phyloP scores from a whole-genome alignment of 53 echinoderm and acorn worm species.

The Zoroaster sp. region DNA sequence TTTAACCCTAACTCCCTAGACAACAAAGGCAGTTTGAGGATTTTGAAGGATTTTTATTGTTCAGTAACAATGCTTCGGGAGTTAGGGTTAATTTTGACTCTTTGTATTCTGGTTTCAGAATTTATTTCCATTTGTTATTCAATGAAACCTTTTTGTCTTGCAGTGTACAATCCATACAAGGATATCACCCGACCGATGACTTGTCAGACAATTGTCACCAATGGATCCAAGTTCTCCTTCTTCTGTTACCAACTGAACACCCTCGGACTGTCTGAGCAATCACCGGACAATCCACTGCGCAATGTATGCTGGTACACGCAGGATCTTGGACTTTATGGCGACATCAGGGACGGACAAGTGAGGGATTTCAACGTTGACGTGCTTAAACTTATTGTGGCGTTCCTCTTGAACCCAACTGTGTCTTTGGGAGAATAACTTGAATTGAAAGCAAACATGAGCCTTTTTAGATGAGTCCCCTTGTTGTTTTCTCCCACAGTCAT shows the following conservation, averaged over 20 bases:
- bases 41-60: too few relatives aligned
- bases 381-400: constrained; percentile 74
- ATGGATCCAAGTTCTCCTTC: constrained; percentile 83
- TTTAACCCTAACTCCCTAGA: too few relatives aligned
- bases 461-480: too few relatives aligned
- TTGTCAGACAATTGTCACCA: constrained; percentile 77
- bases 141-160: not conserved
- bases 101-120: not conserved
- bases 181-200: constrained; percentile 83
- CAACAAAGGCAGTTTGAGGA: too few relatives aligned
- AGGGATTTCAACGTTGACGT: constrained; percentile 78
- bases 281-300: constrained; percentile 59
- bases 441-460: too few relatives aligned
- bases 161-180: constrained; percentile 81
- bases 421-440: constrained; percentile 3
- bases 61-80: too few relatives aligned
- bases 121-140: not conserved
- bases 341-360: constrained; percentile 71
- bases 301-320: constrained; percentile 80
- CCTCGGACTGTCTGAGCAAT: constrained; percentile 58
- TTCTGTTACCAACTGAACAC: constrained; percentile 98
- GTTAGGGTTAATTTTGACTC: too few relatives aligned
- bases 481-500: too few relatives aligned
- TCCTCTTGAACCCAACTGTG: constrained; percentile 64
- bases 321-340: constrained; percentile 64